A percentile compares a stretch with the other conserved stretches of the same genome.
Evolutionary conservation across 1,140 invertebrate species (phyloP).

Genomic region (Scaptomyza graminum): DNA sequence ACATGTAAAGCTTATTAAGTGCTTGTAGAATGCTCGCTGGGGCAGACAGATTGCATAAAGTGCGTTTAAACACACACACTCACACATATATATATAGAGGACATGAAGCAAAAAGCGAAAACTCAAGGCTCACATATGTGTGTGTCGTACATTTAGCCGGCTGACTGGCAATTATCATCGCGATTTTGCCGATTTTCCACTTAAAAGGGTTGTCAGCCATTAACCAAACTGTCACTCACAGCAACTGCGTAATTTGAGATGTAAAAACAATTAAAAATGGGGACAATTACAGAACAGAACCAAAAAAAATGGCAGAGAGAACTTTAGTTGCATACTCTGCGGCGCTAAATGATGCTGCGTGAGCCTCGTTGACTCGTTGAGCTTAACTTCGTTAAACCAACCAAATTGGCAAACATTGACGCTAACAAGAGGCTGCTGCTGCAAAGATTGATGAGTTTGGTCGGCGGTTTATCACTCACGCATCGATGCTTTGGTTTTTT

Average conservation of each 20-base stretch:
- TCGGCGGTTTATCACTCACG: slow-evolving; percentile 29
- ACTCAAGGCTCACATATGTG: slow-evolving; percentile 7
- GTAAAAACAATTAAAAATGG: slow-evolving; percentile 36
- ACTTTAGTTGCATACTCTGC: slow-evolving; percentile 40
- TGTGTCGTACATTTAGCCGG: slow-evolving; percentile 14
- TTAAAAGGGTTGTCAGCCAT: slow-evolving; percentile 46
- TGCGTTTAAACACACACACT: slow-evolving; percentile 27
- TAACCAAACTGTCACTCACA: slow-evolving; percentile 43
- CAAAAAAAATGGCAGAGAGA: not conserved
- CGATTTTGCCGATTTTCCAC: slow-evolving; percentile 43
- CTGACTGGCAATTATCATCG: slow-evolving; percentile 49
- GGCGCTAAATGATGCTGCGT: slow-evolving; percentile 10
- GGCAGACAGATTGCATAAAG: slow-evolving; percentile 39
- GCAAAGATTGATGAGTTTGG: slow-evolving; percentile 22
- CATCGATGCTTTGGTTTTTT: slow-evolving; percentile 27
- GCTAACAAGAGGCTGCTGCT: slow-evolving; percentile 22
- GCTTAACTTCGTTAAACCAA: slow-evolving; percentile 30
- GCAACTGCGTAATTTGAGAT: slow-evolving; percentile 40
- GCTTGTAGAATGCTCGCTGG: slow-evolving; percentile 48
- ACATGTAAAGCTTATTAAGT: slow-evolving; percentile 61
- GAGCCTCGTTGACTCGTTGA: slow-evolving; percentile 10
- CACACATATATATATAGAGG: not conserved
- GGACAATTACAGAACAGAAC: not conserved
- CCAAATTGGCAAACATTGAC: slow-evolving; percentile 42
- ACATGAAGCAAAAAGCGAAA: slow-evolving; percentile 25